Conservation (phyloP, 2,888 invertebrate genomes). For the Tolmerus cingulatus region DNA sequence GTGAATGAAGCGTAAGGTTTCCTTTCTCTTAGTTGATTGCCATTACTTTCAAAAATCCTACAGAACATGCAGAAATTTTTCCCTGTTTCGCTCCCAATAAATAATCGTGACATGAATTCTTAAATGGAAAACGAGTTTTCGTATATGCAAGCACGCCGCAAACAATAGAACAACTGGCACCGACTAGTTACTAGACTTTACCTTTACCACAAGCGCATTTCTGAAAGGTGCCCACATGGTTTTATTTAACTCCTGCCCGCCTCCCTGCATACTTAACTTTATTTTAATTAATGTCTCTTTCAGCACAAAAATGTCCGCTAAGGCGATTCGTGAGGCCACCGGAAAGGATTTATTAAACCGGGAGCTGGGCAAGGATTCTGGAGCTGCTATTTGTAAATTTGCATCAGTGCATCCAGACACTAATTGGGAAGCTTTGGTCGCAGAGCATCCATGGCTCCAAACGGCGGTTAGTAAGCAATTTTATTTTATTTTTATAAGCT, state of each 20-base stretch:
- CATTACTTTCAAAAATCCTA: neutral
- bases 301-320: constrained; percentile 83
- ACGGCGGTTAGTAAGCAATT: constrained; percentile 68
- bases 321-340: constrained; percentile 93
- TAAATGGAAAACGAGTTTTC: neutral
- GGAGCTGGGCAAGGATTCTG: constrained; percentile 73
- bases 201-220: neutral
- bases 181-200: neutral
- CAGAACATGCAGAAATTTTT: neutral
- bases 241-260: neutral
- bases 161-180: neutral
- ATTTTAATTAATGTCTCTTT: neutral
- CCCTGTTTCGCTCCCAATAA: neutral
- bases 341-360: constrained; percentile 92
- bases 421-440: constrained; percentile 75
- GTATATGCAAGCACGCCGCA: neutral
- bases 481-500: neutral
- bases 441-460: constrained; percentile 86
- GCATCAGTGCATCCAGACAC: constrained; percentile 81
- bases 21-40: neutral
- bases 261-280: neutral
- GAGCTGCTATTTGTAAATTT: constrained; percentile 79
- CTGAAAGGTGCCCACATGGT: neutral
- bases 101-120: neutral
- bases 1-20: neutral